Base-by-base conservation (phyloP, 1,140 invertebrate genomes). In the Bombus turneri region DNA sequence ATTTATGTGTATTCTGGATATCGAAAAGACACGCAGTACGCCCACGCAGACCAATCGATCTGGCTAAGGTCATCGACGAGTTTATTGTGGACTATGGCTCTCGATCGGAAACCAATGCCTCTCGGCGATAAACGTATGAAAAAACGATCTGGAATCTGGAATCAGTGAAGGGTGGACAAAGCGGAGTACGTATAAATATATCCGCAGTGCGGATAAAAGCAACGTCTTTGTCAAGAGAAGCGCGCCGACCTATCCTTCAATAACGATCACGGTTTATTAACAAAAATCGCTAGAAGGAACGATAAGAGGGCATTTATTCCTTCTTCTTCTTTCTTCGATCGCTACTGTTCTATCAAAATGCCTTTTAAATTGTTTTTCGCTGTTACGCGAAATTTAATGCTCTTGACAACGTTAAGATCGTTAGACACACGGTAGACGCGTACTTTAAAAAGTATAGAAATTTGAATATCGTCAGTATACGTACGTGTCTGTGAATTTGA, bases 211-310 rank as follows among this genome's bases (percentile, higher is more conserved):
- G 15, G 41, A 43, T 47, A 41, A 77, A 62, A 87, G 37, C 39
- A 15, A 2, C 31, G 31, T 41, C 75, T 22, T 12, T 47, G 41
- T 75, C 43, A 47, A 25, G 13, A 47, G 28, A 34, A 41, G 18
- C 13, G 31, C 13, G 1, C 43, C 18, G 13, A 41, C 12, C n/a
- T 81, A 88, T 88, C 83, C 81, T 85, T 85, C 53, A 69, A 39
- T 78, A 79, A 47, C 72, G 69, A 53, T 41, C 72, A 69, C 79
- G 39, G 57, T 86, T 84, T 84, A 88, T 88, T 88, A 86, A 73
- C 13, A 86, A 84, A 89, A 75, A 81, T 78, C 73, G 47, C 41
- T 8, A 0, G 47, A 81, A 22, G 41, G 68, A 37, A 68, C 39
- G 64, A 47, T 37, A 83, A 85, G 37, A 8, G 79, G 4, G 34